These are phyloP conservation scores for Prionailurus viverrinus DNA, from an alignment of 2,113 vertebrate species.

Conservation along the genomic window DNA sequence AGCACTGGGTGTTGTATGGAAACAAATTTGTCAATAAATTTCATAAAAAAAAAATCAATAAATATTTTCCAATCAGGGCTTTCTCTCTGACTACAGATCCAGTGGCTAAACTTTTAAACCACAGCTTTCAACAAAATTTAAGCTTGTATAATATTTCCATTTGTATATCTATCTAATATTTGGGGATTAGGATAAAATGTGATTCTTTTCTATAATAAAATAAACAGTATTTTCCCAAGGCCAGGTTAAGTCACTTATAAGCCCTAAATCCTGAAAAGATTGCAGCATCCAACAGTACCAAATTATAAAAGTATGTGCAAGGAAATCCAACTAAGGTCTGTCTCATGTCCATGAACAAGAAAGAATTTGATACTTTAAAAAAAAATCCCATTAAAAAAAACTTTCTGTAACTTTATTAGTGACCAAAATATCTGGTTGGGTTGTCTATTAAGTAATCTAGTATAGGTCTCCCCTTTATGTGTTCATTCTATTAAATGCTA, in stretches of 20 bases:
- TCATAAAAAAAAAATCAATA: not conserved
- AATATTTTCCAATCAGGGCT: not conserved
- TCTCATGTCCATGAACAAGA: not conserved
- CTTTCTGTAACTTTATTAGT: not conserved
- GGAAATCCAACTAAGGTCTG: not conserved
- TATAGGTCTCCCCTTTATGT: not conserved
- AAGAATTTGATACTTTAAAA: not conserved
- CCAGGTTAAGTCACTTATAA: not conserved
- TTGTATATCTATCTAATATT: not conserved
- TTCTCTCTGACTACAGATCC: not conserved
- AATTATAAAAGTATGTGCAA: not conserved
- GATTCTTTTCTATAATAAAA: not conserved
- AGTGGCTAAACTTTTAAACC: not conserved
- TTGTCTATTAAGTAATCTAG: not conserved
- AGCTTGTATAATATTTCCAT: not conserved
- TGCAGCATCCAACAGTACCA: not conserved
- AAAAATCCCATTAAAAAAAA: not conserved
- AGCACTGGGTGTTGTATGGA: too few relatives aligned
- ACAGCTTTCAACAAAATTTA: not conserved
- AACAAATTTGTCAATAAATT: too few relatives aligned
- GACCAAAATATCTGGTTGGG: not conserved
- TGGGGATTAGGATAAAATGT: not conserved
- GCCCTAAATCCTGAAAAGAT: not conserved
- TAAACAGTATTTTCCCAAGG: not conserved
- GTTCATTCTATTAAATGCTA: not conserved